phyloP scores from a whole-genome alignment of 2,888 invertebrate genomes.

The Melanostoma mellinum region DNA sequence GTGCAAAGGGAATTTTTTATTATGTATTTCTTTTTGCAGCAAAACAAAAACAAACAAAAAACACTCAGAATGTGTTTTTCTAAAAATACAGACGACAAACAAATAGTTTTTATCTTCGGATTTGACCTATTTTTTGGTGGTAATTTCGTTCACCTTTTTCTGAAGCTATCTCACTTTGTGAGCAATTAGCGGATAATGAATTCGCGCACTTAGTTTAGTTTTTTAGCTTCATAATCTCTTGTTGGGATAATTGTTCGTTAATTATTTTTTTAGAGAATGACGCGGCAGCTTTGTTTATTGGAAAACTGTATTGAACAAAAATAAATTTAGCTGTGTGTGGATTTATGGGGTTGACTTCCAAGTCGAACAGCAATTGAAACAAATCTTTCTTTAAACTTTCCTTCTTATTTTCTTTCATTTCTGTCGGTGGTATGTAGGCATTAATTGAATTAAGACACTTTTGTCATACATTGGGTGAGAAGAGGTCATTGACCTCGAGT shows the following conservation, averaged over 20 bases:
- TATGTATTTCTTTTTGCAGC: background rate
- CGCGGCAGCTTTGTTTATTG: background rate
- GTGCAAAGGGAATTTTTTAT: background rate
- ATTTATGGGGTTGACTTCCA: background rate
- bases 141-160: conserved; percentile 36
- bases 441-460: background rate
- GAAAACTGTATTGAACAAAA: background rate
- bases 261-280: background rate
- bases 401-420: background rate
- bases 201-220: background rate
- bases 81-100: conserved; percentile 47
- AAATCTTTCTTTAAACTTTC: background rate
- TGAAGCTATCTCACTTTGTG: background rate
- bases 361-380: background rate
- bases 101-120: conserved; percentile 37
- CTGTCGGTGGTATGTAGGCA: background rate
- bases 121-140: conserved; percentile 55
- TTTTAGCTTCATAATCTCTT: background rate
- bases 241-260: background rate
- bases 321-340: conserved; percentile 13
- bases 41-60: background rate
- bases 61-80: conserved; percentile 22
- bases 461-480: background rate
- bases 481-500: conserved; percentile 7
- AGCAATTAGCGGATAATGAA: conserved; percentile 5